Conservation (phyloP, 2,888 invertebrate species). For the Diogma glabrata region DNA sequence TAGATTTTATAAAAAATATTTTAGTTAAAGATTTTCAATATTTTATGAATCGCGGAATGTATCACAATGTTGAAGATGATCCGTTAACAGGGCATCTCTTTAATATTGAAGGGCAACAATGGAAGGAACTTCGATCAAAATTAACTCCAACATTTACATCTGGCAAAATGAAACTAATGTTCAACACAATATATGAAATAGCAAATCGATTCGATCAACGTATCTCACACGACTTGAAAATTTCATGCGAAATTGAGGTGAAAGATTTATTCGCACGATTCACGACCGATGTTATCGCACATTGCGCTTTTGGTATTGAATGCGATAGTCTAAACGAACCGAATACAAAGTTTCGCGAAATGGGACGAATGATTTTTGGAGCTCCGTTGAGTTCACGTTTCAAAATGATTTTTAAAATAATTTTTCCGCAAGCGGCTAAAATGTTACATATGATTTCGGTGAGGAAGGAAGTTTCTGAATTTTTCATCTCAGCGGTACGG, state of each 20-base stretch:
- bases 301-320: constrained; percentile 31
- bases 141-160: constrained; percentile 39
- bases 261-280: constrained; percentile 29
- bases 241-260: constrained; percentile 23
- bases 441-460: constrained; percentile 10
- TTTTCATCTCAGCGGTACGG: constrained; percentile 25
- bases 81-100: constrained; percentile 22
- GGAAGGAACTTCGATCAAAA: constrained; percentile 22
- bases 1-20: constrained; percentile 28
- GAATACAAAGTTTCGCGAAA: constrained; percentile 23
- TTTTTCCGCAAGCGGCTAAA: background rate
- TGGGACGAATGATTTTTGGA: constrained; percentile 16
- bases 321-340: constrained; percentile 26
- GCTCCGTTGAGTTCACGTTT: background rate
- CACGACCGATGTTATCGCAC: constrained; percentile 35
- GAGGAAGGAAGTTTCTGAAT: constrained; percentile 24
- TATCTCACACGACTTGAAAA: background rate
- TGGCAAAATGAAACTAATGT: constrained; percentile 40
- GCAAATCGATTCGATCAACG: constrained; percentile 9
- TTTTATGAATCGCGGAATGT: constrained; percentile 31
- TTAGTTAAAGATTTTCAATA: constrained; percentile 32
- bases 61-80: constrained; percentile 27
- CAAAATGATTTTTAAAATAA: background rate
- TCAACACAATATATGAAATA: constrained; percentile 24
- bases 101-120: background rate